Conservation (phyloP, 2,888 invertebrate species). For the Hylaea fasciaria region DNA sequence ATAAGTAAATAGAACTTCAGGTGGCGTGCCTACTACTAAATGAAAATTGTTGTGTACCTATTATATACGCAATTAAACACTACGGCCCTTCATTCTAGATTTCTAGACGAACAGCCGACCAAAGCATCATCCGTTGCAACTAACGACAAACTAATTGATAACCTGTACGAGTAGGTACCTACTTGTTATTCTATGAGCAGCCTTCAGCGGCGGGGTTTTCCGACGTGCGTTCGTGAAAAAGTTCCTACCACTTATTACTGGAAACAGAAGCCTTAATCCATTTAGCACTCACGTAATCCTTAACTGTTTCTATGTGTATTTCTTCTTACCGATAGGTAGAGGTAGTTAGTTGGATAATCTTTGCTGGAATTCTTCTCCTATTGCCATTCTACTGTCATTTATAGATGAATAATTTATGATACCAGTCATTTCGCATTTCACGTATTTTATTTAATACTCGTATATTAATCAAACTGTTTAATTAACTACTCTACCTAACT, state of each 20-base stretch:
- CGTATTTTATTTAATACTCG: too few relatives aligned
- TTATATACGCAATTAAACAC: not conserved
- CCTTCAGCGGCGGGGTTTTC: not conserved
- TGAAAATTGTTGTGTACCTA: too few relatives aligned
- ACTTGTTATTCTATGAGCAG: not conserved
- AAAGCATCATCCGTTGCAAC: not conserved
- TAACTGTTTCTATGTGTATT: not conserved
- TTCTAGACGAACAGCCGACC: not conserved
- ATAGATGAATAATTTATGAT: too few relatives aligned
- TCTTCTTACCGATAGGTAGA: not conserved
- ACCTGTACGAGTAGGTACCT: not conserved
- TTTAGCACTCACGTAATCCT: not conserved
- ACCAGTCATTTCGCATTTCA: too few relatives aligned
- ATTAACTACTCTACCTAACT: too few relatives aligned
- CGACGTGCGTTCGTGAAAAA: not conserved
- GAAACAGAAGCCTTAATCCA: not conserved
- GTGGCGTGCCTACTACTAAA: too few relatives aligned
- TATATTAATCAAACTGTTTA: too few relatives aligned
- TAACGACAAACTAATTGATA: not conserved
- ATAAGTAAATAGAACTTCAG: too few relatives aligned
- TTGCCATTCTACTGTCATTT: too few relatives aligned
- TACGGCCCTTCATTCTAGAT: not conserved
- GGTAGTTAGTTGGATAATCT: too few relatives aligned
- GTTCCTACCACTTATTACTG: not conserved
- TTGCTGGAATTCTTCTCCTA: too few relatives aligned